phyloP scores from a whole-genome alignment of 2,888 invertebrate species.

The Patella pellucida region DNA sequence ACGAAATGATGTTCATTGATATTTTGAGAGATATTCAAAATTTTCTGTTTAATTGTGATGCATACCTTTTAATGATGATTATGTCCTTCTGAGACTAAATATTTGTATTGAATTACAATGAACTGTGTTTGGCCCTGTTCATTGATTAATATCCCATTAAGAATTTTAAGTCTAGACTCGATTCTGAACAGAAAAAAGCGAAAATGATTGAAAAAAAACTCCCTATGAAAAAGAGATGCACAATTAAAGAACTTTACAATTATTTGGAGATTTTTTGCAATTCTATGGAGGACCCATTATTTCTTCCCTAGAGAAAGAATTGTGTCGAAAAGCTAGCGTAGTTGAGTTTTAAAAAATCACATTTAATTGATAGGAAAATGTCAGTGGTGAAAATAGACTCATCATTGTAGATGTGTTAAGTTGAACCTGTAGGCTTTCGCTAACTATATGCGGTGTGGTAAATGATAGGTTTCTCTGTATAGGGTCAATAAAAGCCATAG shows the following conservation, averaged over 20 bases:
- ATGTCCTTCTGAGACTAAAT: too few species aligned
- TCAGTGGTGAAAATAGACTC: conserved; percentile 5
- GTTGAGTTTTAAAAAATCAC: conserved; percentile 5
- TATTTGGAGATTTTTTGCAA: background rate
- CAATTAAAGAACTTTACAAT: conserved; percentile 1
- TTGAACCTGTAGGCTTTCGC: conserved; percentile 2
- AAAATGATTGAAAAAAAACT: background rate
- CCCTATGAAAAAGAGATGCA: background rate
- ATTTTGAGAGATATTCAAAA: too few species aligned
- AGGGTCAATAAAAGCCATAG: conserved; percentile 1
- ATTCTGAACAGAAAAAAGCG: background rate
- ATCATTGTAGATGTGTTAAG: background rate
- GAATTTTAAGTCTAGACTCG: too few species aligned
- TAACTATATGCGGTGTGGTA: background rate
- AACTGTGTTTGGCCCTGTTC: too few species aligned
- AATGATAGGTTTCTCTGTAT: conserved; percentile 8
- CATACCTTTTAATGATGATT: too few species aligned
- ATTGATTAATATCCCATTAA: too few species aligned
- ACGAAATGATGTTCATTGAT: too few species aligned
- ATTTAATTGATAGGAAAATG: conserved; percentile 9
- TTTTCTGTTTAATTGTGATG: too few species aligned
- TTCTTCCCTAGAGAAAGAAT: background rate
- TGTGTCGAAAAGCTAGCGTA: background rate
- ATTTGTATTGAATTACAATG: too few species aligned
- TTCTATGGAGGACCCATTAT: background rate